Evolutionary conservation across 64 coral and sea anemone genomes (phyloP).

Genomic region (Actinia equina): DNA sequence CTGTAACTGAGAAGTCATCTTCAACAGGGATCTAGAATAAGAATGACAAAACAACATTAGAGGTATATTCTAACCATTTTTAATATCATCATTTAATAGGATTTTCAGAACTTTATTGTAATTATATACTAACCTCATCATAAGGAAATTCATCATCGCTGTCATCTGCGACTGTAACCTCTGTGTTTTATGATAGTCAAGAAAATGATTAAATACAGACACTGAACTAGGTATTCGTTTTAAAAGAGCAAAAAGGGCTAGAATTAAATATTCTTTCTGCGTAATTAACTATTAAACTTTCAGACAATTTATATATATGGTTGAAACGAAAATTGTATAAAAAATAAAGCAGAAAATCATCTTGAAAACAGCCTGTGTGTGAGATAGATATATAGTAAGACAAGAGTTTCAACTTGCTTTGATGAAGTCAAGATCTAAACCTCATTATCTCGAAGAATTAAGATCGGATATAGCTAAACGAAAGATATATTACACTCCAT

Average conservation of each 20-base stretch:
- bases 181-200: conserved; percentile 48
- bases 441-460: not conserved
- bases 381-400: not conserved
- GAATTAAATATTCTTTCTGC: no score
- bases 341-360: not conserved
- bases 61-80: not conserved
- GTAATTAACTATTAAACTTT: no score
- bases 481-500: not conserved
- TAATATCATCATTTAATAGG: not conserved
- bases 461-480: not conserved
- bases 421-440: not conserved
- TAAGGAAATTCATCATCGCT: conserved; percentile 96
- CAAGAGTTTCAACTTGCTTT: not conserved
- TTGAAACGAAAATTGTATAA: not conserved
- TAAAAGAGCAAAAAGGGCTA: no score
- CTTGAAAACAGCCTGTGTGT: not conserved
- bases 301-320: not conserved
- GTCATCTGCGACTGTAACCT: conserved; percentile 84
- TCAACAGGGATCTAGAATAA: conserved; percentile 71
- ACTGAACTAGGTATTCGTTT: no score
- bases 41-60: not conserved
- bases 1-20: conserved; percentile 87
- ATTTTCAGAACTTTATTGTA: not conserved
- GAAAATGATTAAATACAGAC: not conserved
- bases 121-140: conserved; percentile 70